Evolutionary conservation across 1,140 invertebrate species (phyloP).

Genomic region (Pseudomyrmex cubaensis): DNA sequence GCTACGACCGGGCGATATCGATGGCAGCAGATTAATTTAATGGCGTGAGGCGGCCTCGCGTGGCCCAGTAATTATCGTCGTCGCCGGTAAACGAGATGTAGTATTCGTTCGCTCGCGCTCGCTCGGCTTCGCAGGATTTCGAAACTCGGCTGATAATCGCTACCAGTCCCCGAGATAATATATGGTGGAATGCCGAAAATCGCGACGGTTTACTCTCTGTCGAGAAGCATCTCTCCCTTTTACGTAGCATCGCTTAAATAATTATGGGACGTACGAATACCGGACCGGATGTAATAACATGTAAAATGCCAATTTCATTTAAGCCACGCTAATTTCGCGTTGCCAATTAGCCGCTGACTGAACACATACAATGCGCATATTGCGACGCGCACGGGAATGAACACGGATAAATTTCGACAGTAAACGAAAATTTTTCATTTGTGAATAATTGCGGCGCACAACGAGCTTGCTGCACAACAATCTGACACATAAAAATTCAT

Average conservation of each 20-base stretch:
- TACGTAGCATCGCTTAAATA: conserved; percentile 5
- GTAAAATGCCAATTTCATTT: conserved; percentile 52
- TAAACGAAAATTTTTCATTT: conserved; percentile 30
- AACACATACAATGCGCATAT: background rate
- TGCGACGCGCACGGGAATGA: background rate
- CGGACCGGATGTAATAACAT: background rate
- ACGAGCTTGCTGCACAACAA: conserved; percentile 8
- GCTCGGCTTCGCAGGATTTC: conserved; percentile 9
- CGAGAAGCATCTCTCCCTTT: conserved; percentile 5
- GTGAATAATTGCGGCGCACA: background rate
- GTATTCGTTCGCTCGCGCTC: conserved; percentile 8
- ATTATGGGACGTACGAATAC: background rate
- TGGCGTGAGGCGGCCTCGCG: conserved; percentile 30
- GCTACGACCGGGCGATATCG: conserved; percentile 45
- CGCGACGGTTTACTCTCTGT: background rate
- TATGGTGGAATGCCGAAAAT: conserved; percentile 33
- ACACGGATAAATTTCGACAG: background rate
- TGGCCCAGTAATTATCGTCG: conserved; percentile 52
- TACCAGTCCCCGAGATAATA: conserved; percentile 10
- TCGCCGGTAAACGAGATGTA: conserved; percentile 39
- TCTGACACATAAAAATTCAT: background rate
- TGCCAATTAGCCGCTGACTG: conserved; percentile 27
- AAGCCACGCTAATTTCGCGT: conserved; percentile 40
- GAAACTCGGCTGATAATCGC: conserved; percentile 35
- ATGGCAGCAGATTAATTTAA: conserved; percentile 64